Conservation (phyloP, 1,140 invertebrate genomes). For the Tetraneura akinire region DNA sequence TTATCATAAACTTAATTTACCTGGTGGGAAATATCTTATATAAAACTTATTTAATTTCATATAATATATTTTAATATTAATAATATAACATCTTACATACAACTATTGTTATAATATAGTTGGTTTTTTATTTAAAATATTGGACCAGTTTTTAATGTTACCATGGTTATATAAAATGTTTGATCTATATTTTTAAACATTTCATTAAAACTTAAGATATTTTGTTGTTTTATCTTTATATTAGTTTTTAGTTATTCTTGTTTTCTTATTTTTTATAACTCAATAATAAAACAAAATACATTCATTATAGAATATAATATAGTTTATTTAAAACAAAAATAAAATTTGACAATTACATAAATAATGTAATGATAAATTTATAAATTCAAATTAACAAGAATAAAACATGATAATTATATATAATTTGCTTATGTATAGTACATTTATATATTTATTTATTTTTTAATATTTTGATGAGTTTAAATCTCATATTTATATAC, state of each 20-base stretch:
- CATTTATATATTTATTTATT: not conserved
- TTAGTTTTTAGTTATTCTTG: not conserved
- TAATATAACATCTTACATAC: no score
- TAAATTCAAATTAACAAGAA: no score
- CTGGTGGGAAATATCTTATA: conserved; percentile 70
- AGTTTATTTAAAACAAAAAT: conserved; percentile 34
- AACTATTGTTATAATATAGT: no score
- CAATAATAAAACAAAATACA: not conserved
- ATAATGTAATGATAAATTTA: conserved; percentile 8
- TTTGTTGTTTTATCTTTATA: not conserved
- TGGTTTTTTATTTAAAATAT: no score
- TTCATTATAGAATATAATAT: not conserved
- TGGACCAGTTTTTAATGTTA: not conserved
- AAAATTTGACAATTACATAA: conserved; percentile 21
- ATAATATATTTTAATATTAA: conserved; percentile 9
- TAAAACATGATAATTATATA: no score
- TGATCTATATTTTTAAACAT: not conserved
- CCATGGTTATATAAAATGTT: conserved; percentile 19
- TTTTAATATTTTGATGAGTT: not conserved
- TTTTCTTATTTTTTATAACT: not conserved
- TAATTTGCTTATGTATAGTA: not conserved
- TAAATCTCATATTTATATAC: not conserved
- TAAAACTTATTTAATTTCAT: conserved; percentile 71
- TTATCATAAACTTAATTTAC: conserved; percentile 54
- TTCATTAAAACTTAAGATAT: not conserved